These are phyloP conservation scores for Biston betularia DNA, from an alignment of 2,888 invertebrate genomes.

Conservation along the genomic window DNA sequence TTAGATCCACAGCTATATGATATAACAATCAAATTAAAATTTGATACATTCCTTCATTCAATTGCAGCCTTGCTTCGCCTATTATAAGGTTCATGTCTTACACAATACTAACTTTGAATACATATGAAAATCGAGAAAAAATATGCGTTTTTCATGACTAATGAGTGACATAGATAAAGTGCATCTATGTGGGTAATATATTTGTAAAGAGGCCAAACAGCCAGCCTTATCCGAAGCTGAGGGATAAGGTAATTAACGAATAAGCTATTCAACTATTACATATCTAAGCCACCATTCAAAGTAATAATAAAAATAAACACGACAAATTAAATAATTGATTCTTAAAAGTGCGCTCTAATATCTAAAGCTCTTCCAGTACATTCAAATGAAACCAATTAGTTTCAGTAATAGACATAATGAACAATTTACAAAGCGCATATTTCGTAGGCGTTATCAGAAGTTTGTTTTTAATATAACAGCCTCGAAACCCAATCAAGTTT, in stretches of 20 bases:
- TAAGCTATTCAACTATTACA: neutral
- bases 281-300: too few relatives aligned
- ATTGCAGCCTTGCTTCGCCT: too few relatives aligned
- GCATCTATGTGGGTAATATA: slow-evolving; percentile 33
- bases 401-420: slow-evolving; percentile 6
- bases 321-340: neutral
- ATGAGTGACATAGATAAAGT: slow-evolving; percentile 7
- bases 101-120: neutral
- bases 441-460: slow-evolving; percentile 46
- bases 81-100: too few relatives aligned
- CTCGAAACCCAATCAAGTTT: slow-evolving; percentile 75
- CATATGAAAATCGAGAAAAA: neutral
- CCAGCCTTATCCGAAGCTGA: slow-evolving; percentile 27
- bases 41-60: too few relatives aligned
- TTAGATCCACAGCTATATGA: too few relatives aligned
- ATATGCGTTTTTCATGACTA: slow-evolving; percentile 11
- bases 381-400: neutral
- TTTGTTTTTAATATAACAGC: slow-evolving; percentile 68
- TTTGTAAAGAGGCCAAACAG: slow-evolving; percentile 31
- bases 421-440: slow-evolving; percentile 1
- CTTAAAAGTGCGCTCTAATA: neutral
- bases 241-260: slow-evolving; percentile 14
- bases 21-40: too few relatives aligned
- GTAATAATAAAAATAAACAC: too few relatives aligned
- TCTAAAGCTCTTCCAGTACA: neutral